Evolutionary conservation across 1,140 invertebrate species (phyloP), one percentile per base, ranked within the genome.

Genomic region (Leptinotarsa defecta): DNA sequence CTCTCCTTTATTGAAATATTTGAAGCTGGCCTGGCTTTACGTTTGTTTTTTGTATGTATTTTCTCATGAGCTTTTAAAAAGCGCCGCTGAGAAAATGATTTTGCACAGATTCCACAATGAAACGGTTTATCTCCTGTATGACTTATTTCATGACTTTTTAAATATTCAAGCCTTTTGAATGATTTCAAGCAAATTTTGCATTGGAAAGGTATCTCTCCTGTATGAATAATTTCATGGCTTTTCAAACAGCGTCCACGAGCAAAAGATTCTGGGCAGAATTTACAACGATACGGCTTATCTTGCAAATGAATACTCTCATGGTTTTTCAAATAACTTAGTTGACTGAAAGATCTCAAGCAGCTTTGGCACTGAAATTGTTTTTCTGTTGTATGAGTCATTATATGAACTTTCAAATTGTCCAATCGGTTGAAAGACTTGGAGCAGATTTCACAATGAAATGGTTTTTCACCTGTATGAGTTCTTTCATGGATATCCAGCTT

Each of bases 381-480:
- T 67, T 78, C 79, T 13, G 74, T 75, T 20, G 73, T 71, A 61
- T 82, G 80, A 4, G 67, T 48, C 24, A 49, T 57, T 69, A 74
- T 74, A 70, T 83, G 83, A 43, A 72, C 43, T 22, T 77, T 79
- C 22, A 84, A 76, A 61, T 81, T 79, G 22, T 77, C 79, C n/a
- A 70, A 74, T 62, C 75, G 76, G n/a, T 79, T 88, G 80, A 89
- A 89, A 15, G 83, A 81, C 64, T 87, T 86, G 3, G 85, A 82
- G 81, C 90, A 91, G 27, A 88, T 80, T 71, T 86, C 86, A 79
- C 90, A 91, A 73, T 83, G 83, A 79, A 88, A 90, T 8, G 89
- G 89, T 64, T 87, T 84, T 81, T 91, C 89, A 6, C 88, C 84
- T 8, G 84, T 85, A 69, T 88, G 86, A 52, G 80, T 82, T 68